Evolutionary conservation across 2,797 vertebrate genomes (phyloP), one percentile per base, ranked within the genome.

Genomic region (Momotus momota): DNA sequence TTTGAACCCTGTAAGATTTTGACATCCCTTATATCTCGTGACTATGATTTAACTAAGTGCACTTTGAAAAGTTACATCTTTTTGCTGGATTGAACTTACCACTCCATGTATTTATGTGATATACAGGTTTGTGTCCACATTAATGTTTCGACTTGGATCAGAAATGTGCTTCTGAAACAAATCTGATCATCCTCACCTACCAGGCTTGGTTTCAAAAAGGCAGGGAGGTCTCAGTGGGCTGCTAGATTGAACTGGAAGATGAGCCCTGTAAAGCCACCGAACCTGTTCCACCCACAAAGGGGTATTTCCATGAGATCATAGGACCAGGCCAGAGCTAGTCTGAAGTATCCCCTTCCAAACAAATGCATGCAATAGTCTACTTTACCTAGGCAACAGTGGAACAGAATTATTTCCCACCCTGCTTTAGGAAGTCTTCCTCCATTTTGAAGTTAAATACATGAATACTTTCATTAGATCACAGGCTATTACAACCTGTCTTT

Each of bases 241-340:
- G 31, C 33, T 65, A 10, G 15, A 12, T 49, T 67, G 18, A 80
- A 52, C 31, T 38, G 20, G 45, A 67, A 83, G 33, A 67, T 54
- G 33, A 88, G 21, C 6, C 33, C 22, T 45, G 9, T 25, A 31
- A 81, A 92, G 23, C 33, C 57, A 43, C 9, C 1, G 4, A 54
- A 72, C 2, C 0, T 0, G 0, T 64, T 74, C 33, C 12, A 64
- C 9, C 9, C 31, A 57, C 15, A 60, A 55, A 77, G 11, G 0
- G 0, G 6, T 9, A 40, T 43, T 86, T 65, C 62, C 23, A 35
- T 81, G 49, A 61, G 15, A 23, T 67, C 58, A 69, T 9, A 69
- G 35, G 23, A 51, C 11, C 3, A 31, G 38, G 22, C 5, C 40
- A 80, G 43, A 26, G 8, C 18, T 41, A 25, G n/a, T 21, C 31